Evolutionary conservation across 2,888 invertebrate species (phyloP).

Genomic region (Mesoligia furuncula): DNA sequence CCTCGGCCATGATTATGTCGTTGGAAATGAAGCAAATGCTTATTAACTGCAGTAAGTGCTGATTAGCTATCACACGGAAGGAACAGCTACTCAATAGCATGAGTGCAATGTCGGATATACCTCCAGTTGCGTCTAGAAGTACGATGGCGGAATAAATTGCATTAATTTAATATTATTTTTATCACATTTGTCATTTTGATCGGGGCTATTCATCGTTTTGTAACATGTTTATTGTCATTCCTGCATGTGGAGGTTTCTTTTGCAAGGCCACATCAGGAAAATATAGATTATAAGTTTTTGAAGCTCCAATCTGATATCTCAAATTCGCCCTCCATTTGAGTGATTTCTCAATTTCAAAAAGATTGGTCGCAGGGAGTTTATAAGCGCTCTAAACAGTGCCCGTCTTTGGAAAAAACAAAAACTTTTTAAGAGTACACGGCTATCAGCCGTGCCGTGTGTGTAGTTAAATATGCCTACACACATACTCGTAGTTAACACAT

Average conservation of each 20-base stretch:
- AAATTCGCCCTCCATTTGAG: not conserved
- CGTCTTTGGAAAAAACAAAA: not conserved
- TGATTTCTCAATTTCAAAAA: not conserved
- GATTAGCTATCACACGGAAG: conserved; percentile 58
- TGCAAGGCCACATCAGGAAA: not conserved
- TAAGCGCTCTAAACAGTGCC: not conserved
- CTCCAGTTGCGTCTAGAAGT: conserved; percentile 24
- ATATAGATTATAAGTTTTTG: not conserved
- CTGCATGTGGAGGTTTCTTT: conserved; percentile 7
- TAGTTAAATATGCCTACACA: not conserved
- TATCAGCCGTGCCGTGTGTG: not conserved
- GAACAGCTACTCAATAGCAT: conserved; percentile 28
- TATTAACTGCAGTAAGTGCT: conserved; percentile 32
- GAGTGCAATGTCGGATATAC: conserved; percentile 26
- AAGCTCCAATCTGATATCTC: not conserved
- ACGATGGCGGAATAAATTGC: conserved; percentile 26
- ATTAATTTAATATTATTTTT: conserved; percentile 28
- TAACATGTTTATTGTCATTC: conserved; percentile 9
- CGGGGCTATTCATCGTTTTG: not conserved
- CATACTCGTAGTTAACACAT: not conserved
- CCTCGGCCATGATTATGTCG: conserved; percentile 33
- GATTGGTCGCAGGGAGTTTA: not conserved
- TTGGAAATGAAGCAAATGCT: conserved; percentile 41
- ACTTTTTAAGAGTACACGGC: not conserved
- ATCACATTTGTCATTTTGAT: conserved; percentile 8